These are phyloP conservation scores for Urocyon cinereoargenteus DNA, from an alignment of 2,797 vertebrate species.

Conservation along the genomic window DNA sequence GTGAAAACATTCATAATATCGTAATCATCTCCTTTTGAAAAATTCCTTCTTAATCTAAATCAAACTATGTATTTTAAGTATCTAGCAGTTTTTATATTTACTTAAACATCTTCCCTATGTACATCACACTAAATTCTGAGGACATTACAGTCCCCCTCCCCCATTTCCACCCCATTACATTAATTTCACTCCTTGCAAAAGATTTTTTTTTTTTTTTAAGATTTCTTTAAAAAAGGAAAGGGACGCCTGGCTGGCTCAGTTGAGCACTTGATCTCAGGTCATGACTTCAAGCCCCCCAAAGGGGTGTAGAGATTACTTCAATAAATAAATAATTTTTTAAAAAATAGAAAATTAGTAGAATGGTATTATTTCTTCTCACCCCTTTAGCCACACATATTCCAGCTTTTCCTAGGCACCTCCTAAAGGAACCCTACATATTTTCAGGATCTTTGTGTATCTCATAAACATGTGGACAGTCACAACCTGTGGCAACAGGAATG, in stretches of 20 bases:
- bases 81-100: conserved; percentile 27
- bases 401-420: background rate
- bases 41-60: conserved; percentile 44
- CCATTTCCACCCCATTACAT: background rate
- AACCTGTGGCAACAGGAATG: background rate
- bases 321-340: background rate
- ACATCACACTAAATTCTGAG: conserved; percentile 37
- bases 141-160: background rate
- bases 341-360: background rate
- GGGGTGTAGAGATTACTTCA: background rate
- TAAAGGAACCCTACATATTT: background rate
- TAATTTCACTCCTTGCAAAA: conserved; percentile 48
- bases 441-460: background rate
- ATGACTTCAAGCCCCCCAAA: background rate
- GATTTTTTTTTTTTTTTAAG: background rate
- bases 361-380: background rate
- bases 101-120: conserved; percentile 17
- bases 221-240: background rate
- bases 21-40: conserved; percentile 35
- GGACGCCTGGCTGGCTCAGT: background rate
- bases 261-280: background rate
- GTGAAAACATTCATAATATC: conserved; percentile 19
- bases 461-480: background rate
- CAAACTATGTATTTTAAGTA: conserved; percentile 28
- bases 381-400: background rate